Evolutionary conservation across 2,888 invertebrate species (phyloP).

Genomic region (Lasioglossum leucozonium): DNA sequence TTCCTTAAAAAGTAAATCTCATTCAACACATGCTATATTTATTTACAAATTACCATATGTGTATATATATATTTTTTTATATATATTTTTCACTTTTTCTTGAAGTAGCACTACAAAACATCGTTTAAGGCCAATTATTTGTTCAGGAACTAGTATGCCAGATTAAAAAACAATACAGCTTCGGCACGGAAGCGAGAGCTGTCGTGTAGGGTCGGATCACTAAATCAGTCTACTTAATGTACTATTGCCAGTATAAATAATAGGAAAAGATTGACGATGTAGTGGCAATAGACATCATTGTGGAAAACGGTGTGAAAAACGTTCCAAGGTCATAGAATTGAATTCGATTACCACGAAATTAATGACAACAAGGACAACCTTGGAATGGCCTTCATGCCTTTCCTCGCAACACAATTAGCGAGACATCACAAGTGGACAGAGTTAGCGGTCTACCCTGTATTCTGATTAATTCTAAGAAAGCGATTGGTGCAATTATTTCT

Average conservation of each 20-base stretch:
- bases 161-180: constrained; percentile 61
- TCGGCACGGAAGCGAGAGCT: constrained; percentile 33
- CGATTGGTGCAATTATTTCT: not conserved
- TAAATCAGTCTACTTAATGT: constrained; percentile 10
- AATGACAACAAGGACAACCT: not conserved
- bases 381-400: constrained; percentile 1
- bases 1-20: constrained; percentile 43
- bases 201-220: constrained; percentile 17
- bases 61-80: constrained; percentile 16
- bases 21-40: constrained; percentile 48
- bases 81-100: constrained; percentile 12
- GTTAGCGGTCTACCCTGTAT: constrained; percentile 10
- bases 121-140: constrained; percentile 60
- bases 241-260: constrained; percentile 15
- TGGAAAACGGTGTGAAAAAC: not conserved
- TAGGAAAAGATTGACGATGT: constrained; percentile 11
- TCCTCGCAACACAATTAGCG: not conserved
- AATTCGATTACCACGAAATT: not conserved
- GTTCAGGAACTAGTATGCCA: constrained; percentile 67
- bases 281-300: constrained; percentile 2
- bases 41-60: constrained; percentile 39
- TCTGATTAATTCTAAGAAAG: constrained; percentile 11
- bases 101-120: constrained; percentile 49
- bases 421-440: constrained; percentile 16
- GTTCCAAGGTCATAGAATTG: not conserved